Percentiles rank a stretch among this genome's conserved stretches.
These are phyloP conservation scores for Lepidocolaptes lacrymiger DNA, from an alignment of 2,797 vertebrate species.

Conservation along the genomic window DNA sequence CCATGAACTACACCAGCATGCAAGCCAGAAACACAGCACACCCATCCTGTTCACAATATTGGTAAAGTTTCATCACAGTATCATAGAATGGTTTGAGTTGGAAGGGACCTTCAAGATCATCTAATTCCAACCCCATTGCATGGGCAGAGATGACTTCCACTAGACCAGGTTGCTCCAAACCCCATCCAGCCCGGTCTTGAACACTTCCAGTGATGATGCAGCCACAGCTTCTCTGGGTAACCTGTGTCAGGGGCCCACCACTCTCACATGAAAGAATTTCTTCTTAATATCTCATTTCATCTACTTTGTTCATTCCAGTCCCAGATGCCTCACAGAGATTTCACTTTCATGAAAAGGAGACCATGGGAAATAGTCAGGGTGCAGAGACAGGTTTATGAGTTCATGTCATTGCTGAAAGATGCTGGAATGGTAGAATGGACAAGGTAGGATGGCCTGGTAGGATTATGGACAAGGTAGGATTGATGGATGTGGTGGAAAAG, in stretches of 20 bases:
- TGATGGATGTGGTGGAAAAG: not conserved
- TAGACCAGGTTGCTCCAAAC: accelerated
- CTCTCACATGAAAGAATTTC: not conserved
- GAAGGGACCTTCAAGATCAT: not conserved
- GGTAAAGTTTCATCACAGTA: not conserved
- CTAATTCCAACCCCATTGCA: not conserved
- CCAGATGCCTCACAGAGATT: not conserved
- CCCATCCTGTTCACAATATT: not conserved
- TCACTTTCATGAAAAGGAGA: not conserved
- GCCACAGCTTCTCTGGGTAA: not conserved
- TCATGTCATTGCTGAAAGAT: not conserved
- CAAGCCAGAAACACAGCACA: not conserved
- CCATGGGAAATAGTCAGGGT: not conserved
- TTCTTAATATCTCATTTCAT: not conserved
- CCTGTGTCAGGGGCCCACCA: accelerated
- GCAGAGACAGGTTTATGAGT: not conserved
- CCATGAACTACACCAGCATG: accelerated
- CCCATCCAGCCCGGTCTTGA: accelerated
- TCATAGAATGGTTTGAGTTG: not conserved
- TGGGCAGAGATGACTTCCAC: not conserved
- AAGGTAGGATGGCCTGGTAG: not conserved
- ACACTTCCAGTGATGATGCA: not conserved
- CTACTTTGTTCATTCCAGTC: not conserved
- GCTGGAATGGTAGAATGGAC: not conserved
- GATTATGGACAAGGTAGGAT: not conserved